Percentiles rank a stretch among this genome's conserved stretches.
These are phyloP conservation scores for Antheraea yamamai DNA, from an alignment of 2,888 invertebrate species.

Conservation along the genomic window DNA sequence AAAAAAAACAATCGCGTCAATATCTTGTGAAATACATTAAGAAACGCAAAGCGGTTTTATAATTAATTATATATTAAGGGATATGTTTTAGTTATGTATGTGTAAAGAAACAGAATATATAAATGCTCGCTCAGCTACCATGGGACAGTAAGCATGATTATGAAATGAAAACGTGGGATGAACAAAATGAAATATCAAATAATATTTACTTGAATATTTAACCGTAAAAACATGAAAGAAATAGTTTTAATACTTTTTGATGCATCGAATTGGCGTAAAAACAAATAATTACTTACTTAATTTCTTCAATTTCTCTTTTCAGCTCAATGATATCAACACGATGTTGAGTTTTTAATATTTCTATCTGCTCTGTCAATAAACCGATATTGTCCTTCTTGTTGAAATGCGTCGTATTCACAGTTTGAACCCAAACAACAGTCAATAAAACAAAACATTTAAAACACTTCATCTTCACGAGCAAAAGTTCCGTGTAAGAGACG, in stretches of 20 bases:
- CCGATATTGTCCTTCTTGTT: constrained; percentile 50
- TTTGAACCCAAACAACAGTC: constrained; percentile 43
- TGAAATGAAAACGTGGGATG: background rate
- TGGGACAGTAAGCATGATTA: background rate
- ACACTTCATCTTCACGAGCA: constrained; percentile 58
- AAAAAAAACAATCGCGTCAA: constrained; percentile 15
- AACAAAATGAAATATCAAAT: background rate
- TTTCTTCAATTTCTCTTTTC: constrained; percentile 57
- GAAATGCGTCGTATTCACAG: constrained; percentile 47
- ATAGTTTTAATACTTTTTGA: background rate
- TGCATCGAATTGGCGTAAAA: background rate
- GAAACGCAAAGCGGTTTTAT: background rate
- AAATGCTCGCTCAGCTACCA: background rate
- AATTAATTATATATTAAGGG: constrained; percentile 8
- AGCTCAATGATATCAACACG: constrained; percentile 52
- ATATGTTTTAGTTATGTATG: background rate
- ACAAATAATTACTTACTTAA: constrained; percentile 61
- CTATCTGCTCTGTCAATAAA: constrained; percentile 54
- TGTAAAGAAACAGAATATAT: background rate
- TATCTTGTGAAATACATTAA: constrained; percentile 12
- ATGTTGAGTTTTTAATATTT: constrained; percentile 54
- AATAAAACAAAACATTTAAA: constrained; percentile 45
- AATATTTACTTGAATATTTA: background rate
- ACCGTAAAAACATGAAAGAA: background rate
- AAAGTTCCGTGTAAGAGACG: constrained; percentile 27